Conservation (phyloP, 1,140 invertebrate genomes). For the Delia radicum region DNA sequence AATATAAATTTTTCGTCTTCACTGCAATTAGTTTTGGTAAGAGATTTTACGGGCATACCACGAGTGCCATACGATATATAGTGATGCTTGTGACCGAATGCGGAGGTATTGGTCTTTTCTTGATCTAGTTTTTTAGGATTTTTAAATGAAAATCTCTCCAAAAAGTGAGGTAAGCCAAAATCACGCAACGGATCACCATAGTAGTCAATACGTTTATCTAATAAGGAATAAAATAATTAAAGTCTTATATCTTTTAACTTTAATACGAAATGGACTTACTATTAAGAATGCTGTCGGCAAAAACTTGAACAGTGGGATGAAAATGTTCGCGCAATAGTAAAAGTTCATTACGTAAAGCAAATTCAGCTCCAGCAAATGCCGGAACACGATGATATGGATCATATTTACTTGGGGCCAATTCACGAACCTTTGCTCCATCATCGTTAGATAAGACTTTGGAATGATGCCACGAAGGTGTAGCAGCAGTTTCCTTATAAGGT, state of each 20-base stretch:
- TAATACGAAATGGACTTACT: conserved; percentile 64
- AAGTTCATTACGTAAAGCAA: conserved; percentile 72
- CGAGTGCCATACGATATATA: conserved; percentile 43
- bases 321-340: conserved; percentile 72
- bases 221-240: conserved; percentile 30
- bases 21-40: conserved; percentile 46
- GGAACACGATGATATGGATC: conserved; percentile 81
- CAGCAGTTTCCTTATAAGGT: conserved; percentile 21
- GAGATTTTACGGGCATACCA: conserved; percentile 42
- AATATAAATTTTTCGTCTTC: conserved; percentile 55
- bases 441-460: conserved; percentile 28
- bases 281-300: conserved; percentile 79
- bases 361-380: conserved; percentile 72
- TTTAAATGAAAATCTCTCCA: conserved; percentile 94
- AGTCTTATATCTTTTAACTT: not conserved
- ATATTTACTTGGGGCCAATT: conserved; percentile 59
- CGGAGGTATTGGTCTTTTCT: conserved; percentile 50
- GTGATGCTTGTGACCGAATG: conserved; percentile 40
- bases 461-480: conserved; percentile 43
- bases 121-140: conserved; percentile 82
- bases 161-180: conserved; percentile 84
- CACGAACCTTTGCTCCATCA: conserved; percentile 35
- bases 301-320: conserved; percentile 89
- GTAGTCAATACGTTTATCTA: conserved; percentile 75
- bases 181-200: conserved; percentile 90